Conservation (phyloP, 1,140 invertebrate species). For the Hyposmocoma kahamanoa region DNA sequence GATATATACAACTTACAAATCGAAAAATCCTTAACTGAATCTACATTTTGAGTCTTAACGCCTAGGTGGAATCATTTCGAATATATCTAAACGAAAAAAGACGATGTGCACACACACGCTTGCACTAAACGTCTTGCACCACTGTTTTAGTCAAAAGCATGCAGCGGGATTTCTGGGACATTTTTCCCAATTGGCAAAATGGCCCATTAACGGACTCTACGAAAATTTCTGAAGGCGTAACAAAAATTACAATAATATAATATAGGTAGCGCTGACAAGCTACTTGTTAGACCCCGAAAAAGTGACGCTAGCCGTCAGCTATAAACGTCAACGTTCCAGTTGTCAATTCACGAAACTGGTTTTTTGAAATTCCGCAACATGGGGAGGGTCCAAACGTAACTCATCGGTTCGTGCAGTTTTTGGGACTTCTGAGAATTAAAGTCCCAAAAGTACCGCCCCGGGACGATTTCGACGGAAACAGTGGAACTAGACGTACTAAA, state of each 20-base stretch:
- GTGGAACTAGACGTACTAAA: neutral
- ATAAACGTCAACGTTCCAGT: no score
- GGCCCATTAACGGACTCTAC: neutral
- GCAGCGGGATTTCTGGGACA: neutral
- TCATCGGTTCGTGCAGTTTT: neutral
- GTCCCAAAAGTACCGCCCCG: neutral
- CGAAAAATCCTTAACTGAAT: conserved; percentile 44
- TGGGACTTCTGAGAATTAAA: neutral
- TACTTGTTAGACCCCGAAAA: no score
- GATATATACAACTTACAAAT: conserved; percentile 61
- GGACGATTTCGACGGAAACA: neutral
- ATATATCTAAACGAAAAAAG: conserved; percentile 15
- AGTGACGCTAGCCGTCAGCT: no score
- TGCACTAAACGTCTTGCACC: neutral
- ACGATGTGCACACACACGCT: neutral
- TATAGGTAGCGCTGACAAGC: neutral
- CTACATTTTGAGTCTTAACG: conserved; percentile 59
- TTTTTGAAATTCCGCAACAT: neutral
- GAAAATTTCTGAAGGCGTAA: neutral
- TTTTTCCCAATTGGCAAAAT: neutral
- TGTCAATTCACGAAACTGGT: neutral
- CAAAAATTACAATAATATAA: neutral
- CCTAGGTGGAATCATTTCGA: conserved; percentile 60
- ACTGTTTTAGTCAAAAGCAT: neutral
- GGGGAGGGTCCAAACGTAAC: neutral